Conservation (phyloP, 35 echinoderm and acorn worm genomes). For the Heliocidaris erythrogramma region DNA sequence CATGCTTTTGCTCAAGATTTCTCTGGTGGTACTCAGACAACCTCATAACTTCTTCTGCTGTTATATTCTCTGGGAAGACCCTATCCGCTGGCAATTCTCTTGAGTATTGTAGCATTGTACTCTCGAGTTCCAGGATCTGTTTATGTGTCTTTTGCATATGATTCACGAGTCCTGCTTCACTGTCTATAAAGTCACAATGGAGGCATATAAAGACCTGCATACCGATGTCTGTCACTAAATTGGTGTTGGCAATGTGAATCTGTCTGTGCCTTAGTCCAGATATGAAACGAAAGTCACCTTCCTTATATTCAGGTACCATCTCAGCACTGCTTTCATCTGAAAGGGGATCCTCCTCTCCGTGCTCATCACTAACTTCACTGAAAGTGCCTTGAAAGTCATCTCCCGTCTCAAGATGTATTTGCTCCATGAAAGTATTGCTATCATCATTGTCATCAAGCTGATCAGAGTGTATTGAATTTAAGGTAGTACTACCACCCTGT, state of each 20-base stretch:
- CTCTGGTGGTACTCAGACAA: slow-evolving; percentile 38
- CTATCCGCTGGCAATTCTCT: neutral
- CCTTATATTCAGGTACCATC: neutral
- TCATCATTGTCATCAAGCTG: neutral
- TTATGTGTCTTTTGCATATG: slow-evolving; percentile 9
- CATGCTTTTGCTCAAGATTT: slow-evolving; percentile 24
- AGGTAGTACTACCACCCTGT: neutral
- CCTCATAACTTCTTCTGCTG: slow-evolving; percentile 29
- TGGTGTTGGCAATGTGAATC: slow-evolving; percentile 23
- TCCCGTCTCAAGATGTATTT: neutral
- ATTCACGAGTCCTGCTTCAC: slow-evolving; percentile 31
- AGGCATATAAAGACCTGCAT: slow-evolving; percentile 44
- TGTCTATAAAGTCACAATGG: slow-evolving; percentile 39
- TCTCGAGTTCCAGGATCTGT: neutral
- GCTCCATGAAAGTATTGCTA: slow-evolving; percentile 19
- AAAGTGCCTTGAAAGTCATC: neutral
- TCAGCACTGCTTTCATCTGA: neutral
- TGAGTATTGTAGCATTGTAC: neutral
- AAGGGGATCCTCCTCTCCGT: neutral
- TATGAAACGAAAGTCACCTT: slow-evolving; percentile 32
- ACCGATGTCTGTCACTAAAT: slow-evolving; percentile 12
- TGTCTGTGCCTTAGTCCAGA: slow-evolving; percentile 24
- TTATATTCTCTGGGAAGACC: slow-evolving; percentile 23
- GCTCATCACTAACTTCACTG: slow-evolving; percentile 19
- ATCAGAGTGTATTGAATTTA: slow-evolving; percentile 22